Evolutionary conservation across 2,888 invertebrate species (phyloP), one percentile per base, ranked within the genome.

Genomic region (Marasmarcha lunaedactyla): DNA sequence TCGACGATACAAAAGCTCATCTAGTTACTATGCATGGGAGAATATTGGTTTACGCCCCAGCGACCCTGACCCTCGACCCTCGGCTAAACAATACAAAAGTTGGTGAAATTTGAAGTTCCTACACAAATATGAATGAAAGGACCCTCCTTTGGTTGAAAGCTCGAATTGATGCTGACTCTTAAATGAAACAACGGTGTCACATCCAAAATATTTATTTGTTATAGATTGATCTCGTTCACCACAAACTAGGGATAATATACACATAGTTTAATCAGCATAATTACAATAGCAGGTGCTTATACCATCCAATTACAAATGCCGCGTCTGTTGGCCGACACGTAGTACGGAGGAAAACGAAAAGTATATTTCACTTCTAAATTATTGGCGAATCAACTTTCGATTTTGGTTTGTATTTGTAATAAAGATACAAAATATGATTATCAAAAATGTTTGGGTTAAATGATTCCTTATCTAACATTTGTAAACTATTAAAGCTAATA

Each of bases 401-500:
- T 20, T 20, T 3, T 5, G 7, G 7, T 3, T 20, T 20, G 4
- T 5, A 3, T 20, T 20, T 20, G 10, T 10, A 30, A 30, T 30
- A 11, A 30, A 20, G 20, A 7, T 20, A 20, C 20, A 20, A 20
- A 20, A 20, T 20, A 7, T 20, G 20, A 20, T 20, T 5, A 20
- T 20, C 20, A 20, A 20, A 20, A 3, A 20, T 20, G 3, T 30
- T 30, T 30, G 9, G 30, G 30, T n/a, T 77, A 38, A 33, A 20
- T 20, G 20, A 20, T 20, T 30, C 4, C 30, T 30, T 7, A 4
- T 7, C 30, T 30, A 30, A 30, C 11, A 30, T n/a, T 11, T 30
- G 11, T n/a, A 30, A 72, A 73, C 78, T 79, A 81, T 81, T 83
- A 83, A 83, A 83, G 81, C 79, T 83, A 76, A 76, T 56, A 53